Evolutionary conservation across 2,797 vertebrate species (phyloP), one percentile per base, ranked within the genome.

Genomic region (Halcyon leucocephala): DNA sequence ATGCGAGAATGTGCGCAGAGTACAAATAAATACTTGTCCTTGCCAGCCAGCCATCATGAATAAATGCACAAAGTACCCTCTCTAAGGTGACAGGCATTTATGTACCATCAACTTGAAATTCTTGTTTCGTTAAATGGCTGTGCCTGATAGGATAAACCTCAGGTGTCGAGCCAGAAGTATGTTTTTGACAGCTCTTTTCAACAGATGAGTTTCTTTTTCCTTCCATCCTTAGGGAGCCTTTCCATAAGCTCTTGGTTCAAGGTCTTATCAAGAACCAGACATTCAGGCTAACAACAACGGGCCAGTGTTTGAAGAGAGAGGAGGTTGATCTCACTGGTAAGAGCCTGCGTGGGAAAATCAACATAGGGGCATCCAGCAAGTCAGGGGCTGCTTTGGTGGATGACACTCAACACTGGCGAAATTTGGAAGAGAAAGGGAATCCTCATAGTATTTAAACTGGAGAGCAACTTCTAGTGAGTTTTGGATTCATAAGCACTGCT

Each of bases 251-350:
- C 87, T 97, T 99, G 95, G 99, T 99, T n/a, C 99, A 99, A 97
- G 99, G 99, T 82, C 98, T 99, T 76, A 99, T 99, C 97, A 99
- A 99, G 97, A 99, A 99, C 94, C 99, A 98, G 97, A 99, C 99
- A 0, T 99, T 99, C 97, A 98, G 98, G 89, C 96, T 98, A 37
- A 85, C 98, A 17, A 97, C 98, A 82, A 98, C 98, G 10, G 99
- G 99, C 31, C 98, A 98, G 92, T 99, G 99, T 96, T 93, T 99
- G 41, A 99, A 97, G 97, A 98, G 97, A 94, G 98, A 99, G n/a
- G 98, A 99, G 66, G 93, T 99, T n/a, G 98, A 99, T 97, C 97
- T 99, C 96, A 98, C 98, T 97, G 99, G 99, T 99, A 97, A 96
- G 97, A 76, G 65, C 29, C 61, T 39, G 10, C 48, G 31, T 42